phyloP scores from a whole-genome alignment of 2,888 invertebrate genomes.

The Theretra japonica region DNA sequence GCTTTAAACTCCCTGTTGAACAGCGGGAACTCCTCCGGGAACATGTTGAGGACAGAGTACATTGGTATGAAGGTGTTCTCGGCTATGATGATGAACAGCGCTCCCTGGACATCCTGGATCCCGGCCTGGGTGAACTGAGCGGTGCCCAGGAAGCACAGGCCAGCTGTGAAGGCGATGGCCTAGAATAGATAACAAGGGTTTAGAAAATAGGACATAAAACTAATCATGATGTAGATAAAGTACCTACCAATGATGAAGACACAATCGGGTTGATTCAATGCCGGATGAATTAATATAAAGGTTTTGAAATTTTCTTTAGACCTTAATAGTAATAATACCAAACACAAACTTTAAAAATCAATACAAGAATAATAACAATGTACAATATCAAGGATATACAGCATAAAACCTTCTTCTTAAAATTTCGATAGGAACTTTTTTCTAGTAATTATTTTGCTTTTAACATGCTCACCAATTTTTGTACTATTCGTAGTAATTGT shows the following conservation, averaged over 20 bases:
- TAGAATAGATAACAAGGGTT: constrained; percentile 45
- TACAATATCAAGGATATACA: no score
- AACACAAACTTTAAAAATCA: no score
- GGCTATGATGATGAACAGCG: constrained; percentile 93
- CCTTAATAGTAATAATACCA: no score
- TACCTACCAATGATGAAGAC: no score
- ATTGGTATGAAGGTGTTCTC: constrained; percentile 96
- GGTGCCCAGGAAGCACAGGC: constrained; percentile 93
- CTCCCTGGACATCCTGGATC: constrained; percentile 94
- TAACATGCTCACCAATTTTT: constrained; percentile 89
- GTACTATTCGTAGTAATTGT: constrained; percentile 89
- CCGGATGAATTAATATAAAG: no score
- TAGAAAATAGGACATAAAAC: neutral
- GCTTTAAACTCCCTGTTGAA: constrained; percentile 92
- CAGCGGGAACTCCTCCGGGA: constrained; percentile 92
- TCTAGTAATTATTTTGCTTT: no score
- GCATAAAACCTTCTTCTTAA: no score
- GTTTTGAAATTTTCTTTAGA: no score
- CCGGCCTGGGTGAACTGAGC: constrained; percentile 90
- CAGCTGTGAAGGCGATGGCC: constrained; percentile 91
- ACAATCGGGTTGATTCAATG: no score
- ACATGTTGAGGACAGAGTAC: constrained; percentile 94
- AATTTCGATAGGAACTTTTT: no score
- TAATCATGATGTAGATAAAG: neutral
- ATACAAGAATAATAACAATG: no score